phyloP scores from a whole-genome alignment of 2,888 invertebrate genomes.

The Hydraecia micacea region DNA sequence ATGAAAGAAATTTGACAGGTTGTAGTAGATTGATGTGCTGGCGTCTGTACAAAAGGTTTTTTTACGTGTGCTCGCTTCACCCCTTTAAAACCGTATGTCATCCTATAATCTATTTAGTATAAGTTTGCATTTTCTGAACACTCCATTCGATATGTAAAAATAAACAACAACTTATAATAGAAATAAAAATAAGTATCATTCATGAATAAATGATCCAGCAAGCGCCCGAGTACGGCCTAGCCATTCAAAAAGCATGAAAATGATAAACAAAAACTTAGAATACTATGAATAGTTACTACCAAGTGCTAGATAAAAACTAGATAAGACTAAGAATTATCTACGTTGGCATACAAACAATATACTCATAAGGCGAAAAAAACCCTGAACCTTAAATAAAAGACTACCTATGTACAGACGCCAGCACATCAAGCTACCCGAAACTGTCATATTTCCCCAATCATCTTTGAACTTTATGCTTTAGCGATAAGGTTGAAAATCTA shows the following conservation, averaged over 20 bases:
- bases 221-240: constrained; percentile 40
- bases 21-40: too few species aligned
- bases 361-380: constrained; percentile 3
- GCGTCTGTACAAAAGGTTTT: too few species aligned
- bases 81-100: neutral
- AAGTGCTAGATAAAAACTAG: constrained; percentile 16
- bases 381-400: neutral
- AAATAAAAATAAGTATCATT: constrained; percentile 5
- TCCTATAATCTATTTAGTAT: neutral
- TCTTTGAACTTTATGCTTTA: too few species aligned
- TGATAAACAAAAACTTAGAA: constrained; percentile 29
- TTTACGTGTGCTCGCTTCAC: neutral
- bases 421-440: too few species aligned
- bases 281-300: neutral
- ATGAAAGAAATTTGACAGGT: too few species aligned
- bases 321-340: constrained; percentile 25
- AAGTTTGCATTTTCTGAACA: neutral
- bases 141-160: constrained; percentile 30
- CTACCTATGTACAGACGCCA: too few species aligned
- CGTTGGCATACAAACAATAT: constrained; percentile 18
- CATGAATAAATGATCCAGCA: constrained; percentile 36
- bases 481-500: too few species aligned
- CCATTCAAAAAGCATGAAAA: constrained; percentile 58
- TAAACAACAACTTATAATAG: neutral
- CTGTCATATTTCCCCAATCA: too few species aligned